These are phyloP conservation scores for Augochlora pura DNA, from an alignment of 1,140 invertebrate genomes.

Conservation along the genomic window DNA sequence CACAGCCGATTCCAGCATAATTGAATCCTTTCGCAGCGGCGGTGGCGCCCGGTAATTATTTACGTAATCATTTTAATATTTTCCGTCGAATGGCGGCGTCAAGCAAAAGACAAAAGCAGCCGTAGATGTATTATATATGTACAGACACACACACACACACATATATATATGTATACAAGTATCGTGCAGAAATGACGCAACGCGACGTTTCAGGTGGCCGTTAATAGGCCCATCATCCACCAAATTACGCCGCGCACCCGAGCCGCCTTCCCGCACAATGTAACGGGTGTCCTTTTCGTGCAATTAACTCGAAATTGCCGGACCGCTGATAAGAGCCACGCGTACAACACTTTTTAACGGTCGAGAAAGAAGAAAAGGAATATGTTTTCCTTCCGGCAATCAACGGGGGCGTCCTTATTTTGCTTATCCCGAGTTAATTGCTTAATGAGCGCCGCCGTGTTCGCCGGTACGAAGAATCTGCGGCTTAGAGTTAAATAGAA, in stretches of 20 bases:
- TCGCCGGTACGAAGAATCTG: too few species aligned
- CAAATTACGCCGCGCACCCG: slow-evolving; percentile 47
- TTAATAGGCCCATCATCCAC: slow-evolving; percentile 53
- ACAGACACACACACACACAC: too few species aligned
- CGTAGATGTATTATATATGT: too few species aligned
- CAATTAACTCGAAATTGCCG: slow-evolving; percentile 50
- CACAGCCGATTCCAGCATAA: not conserved
- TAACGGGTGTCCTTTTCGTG: slow-evolving; percentile 52
- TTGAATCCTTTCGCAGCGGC: not conserved
- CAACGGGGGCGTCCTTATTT: slow-evolving; percentile 1
- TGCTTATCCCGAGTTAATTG: not conserved
- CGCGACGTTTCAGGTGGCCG: slow-evolving; percentile 34
- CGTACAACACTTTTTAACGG: not conserved
- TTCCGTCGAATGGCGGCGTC: slow-evolving; percentile 36
- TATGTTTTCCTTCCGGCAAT: slow-evolving; percentile 12
- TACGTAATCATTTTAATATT: slow-evolving; percentile 25
- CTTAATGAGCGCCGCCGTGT: not conserved
- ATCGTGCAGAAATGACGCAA: slow-evolving; percentile 33
- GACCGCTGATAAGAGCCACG: slow-evolving; percentile 27
- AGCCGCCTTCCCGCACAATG: slow-evolving; percentile 10
- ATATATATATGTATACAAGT: not conserved
- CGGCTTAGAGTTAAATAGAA: too few species aligned
- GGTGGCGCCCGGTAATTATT: not conserved
- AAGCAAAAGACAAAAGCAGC: slow-evolving; percentile 7
- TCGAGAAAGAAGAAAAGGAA: slow-evolving; percentile 6